Evolutionary conservation across 1,140 invertebrate species (phyloP), one percentile per base, ranked within the genome.

Genomic region (Bactericera cockerelli): DNA sequence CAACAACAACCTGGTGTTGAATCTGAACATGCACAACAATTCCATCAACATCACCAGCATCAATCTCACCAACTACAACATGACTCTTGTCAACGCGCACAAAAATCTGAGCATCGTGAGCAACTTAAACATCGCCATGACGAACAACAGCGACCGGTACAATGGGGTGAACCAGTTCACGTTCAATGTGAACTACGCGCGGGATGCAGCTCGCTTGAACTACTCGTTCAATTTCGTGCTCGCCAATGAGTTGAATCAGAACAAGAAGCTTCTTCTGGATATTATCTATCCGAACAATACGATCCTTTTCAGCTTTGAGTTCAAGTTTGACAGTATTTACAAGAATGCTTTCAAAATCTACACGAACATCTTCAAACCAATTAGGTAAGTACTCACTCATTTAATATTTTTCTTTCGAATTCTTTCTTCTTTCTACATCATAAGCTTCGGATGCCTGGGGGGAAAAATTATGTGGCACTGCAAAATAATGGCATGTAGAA

Each of bases 1-100:
- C 42, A n/a, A 49, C 22, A 49, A 49, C 22, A 22, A 49, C 22
- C 3, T 49, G 3, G 42, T 8, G n/a, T 16, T 49, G 3, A 4
- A 49, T n/a, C n/a, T 49, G n/a, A 49, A 49, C 22, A 49, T 49
- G 42, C 42, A 10, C 22, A 49, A 49, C 42, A 49, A 49, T n/a
- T 19, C 22, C n/a, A 49, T 49, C n/a, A 49, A 49, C 22, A 49
- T 49, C n/a, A 49, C 42, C n/a, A 49, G 42, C 42, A n/a, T n/a
- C 4, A 4, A 49, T n/a, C 42, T 49, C 4, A 6, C 6, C 4
- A 49, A 49, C 22, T 49, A 6, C 42, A 49, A 49, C 42, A 49
- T 49, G 42, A 49, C 4, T n/a, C 22, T 49, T 4, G 19, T n/a
- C 3, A 49, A 49, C 42, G n/a, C 22, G 22, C 42, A 49, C n/a